Base-by-base conservation (phyloP, 2,797 vertebrate species). In the Macroramphosus scolopax region DNA sequence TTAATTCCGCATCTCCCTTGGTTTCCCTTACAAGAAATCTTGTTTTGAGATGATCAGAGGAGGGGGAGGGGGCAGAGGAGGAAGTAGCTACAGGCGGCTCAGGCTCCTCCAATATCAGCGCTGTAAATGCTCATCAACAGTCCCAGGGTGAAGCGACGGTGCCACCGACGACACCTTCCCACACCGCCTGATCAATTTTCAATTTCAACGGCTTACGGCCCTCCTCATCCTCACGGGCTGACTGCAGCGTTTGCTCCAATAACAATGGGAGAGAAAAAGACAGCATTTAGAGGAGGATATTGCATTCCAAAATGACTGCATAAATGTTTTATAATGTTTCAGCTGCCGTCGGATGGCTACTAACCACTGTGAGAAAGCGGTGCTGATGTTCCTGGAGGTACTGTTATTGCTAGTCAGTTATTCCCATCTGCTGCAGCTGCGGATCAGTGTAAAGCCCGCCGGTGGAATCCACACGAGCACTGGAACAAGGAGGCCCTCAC, bases 311-410 rank as follows among this genome's bases (percentile, higher is more conserved):
- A 89, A 88, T 82, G 71, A 84, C 81, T 84, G 76, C 68, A 79
- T 89, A 85, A 90, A 90, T 90, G 83, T 89, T 91, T 90, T 89
- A 90, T 86, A 87, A 90, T 87, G 80, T 84, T 89, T 77, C 72
- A 67, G 63, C 66, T 60, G 71, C 69, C 52, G 8, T 74, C 61
- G 60, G 80, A 78, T 74, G 71, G 69, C 78, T 72, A 59, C 79
- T 70, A 79, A 78, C 79, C 80, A 84, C 76, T 55, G 75, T 76
- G 75, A 77, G 72, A 83, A 77, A 78, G 75, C 75, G 84, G 85
- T 87, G 79, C 79, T 59, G 78, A 82, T 53, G 8, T 80, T 88
- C 80, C 86, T 85, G 47, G 57, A 83, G 81, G 83, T 74, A 68
- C 75, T 69, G 60, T 86, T 84, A 87, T 82, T 51, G 32, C 70